Evolutionary conservation across 2,888 invertebrate genomes (phyloP).

Genomic region (Patella depressa): DNA sequence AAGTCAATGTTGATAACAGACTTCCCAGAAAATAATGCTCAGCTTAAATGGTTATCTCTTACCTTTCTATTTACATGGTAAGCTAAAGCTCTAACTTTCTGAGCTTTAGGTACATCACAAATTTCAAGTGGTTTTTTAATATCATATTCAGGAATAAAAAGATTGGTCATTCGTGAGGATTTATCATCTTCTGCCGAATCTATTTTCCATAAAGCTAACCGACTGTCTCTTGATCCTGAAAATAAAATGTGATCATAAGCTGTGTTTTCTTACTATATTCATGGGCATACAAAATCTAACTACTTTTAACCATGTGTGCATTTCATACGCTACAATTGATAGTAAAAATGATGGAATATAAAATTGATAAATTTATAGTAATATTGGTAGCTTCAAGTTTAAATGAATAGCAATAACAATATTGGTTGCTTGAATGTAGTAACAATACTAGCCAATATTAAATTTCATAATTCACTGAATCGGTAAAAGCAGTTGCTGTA

Average conservation of each 20-base stretch:
- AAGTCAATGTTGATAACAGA: too few species aligned
- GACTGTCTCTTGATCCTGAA: constrained; percentile 86
- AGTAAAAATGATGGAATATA: too few species aligned
- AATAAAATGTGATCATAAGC: not conserved
- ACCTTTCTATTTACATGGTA: constrained; percentile 85
- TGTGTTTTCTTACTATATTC: not conserved
- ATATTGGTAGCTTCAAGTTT: too few species aligned
- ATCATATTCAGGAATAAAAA: constrained; percentile 60
- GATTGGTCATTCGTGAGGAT: constrained; percentile 42
- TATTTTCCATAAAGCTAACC: constrained; percentile 90
- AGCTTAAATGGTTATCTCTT: constrained; percentile 14
- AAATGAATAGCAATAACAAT: not conserved
- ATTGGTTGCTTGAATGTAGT: not conserved
- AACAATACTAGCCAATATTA: constrained; percentile 5
- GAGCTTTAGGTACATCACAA: constrained; percentile 77
- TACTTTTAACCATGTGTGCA: too few species aligned
- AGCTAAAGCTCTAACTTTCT: constrained; percentile 85
- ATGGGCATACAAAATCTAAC: not conserved
- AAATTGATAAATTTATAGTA: too few species aligned
- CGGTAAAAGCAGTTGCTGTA: too few species aligned
- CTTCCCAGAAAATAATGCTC: too few species aligned
- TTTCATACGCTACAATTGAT: too few species aligned
- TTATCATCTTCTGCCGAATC: constrained; percentile 42
- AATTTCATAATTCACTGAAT: not conserved
- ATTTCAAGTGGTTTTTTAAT: constrained; percentile 55